Percentiles rank a stretch among this genome's conserved stretches.
Conservation (phyloP, 30 jellyfish, hydroid and myxozoan genomes). For the Chrysaora quinquecirrha region DNA sequence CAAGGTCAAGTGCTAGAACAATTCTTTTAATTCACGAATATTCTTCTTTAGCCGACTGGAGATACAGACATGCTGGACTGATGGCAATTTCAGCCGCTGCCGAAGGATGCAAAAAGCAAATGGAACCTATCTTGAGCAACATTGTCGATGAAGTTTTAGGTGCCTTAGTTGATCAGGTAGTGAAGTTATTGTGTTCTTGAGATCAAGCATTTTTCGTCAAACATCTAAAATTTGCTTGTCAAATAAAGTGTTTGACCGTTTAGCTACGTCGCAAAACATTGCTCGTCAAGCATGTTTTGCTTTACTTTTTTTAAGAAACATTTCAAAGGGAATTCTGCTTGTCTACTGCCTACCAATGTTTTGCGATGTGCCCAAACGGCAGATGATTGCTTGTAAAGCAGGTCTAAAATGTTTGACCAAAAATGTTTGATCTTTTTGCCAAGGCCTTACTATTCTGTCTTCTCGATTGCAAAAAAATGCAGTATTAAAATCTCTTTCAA, state of each 20-base stretch:
- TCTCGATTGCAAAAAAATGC: no score
- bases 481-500: no score
- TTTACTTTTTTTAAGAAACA: background rate
- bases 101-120: conserved; percentile 97
- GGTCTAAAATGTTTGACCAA: no score
- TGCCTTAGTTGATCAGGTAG: conserved; percentile 75
- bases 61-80: conserved; percentile 96
- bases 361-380: no score
- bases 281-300: background rate
- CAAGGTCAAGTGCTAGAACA: background rate
- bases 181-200: background rate
- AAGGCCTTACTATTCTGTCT: no score
- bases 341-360: no score
- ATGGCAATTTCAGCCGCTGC: conserved; percentile 99
- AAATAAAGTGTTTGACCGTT: no score
- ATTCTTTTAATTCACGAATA: background rate
- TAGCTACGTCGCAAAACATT: no score
- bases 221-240: no score
- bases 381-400: no score
- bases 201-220: background rate
- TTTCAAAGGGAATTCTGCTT: no score
- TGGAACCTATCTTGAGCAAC: conserved; percentile 92
- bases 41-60: conserved; percentile 84
- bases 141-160: conserved; percentile 91
- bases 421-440: no score